Evolutionary conservation across 92 coral and sea anemone species (phyloP), one percentile per base, ranked within the genome.

Genomic region (Virgularia gustaviana): DNA sequence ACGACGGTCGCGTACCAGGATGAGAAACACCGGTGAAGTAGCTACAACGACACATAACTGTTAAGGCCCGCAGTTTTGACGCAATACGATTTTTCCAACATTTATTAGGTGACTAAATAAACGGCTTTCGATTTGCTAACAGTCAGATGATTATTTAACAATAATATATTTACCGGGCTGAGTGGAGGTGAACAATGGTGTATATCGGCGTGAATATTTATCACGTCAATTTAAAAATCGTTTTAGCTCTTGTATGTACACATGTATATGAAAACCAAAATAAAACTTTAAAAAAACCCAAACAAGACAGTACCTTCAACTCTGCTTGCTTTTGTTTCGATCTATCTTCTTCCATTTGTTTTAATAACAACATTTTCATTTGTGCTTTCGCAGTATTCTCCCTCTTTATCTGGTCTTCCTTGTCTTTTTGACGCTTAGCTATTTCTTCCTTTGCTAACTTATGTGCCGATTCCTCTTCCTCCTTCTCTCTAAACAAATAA

Each of bases 1-100:
- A 88, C 89, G 23, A 92, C 86, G n/a, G 85, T 89, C 42, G 97
- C 85, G 72, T 89, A 91, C 97, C 97, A 91, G 10, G 96, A 88
- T 19, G 97, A 91, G 81, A 91, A 91, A 45, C 81, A 68, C 57
- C 79, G 78, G 47, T 88, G 95, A 35, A 88, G 82, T 11, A 82
- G 42, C 97, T 91, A 73, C 7, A n/a, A n/a, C n/a, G n/a, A n/a
- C n/a, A n/a, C n/a, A n/a, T n/a, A n/a, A n/a, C n/a, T n/a, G n/a
- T n/a, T n/a, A n/a, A n/a, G n/a, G n/a, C n/a, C n/a, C n/a, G n/a
- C n/a, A n/a, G n/a, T n/a, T n/a, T n/a, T 19, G 28, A 45, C 52
- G 42, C 20, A 65, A 65, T 36, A 65, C 23, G 15, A 35, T 38
- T 29, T 28, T 3, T 35, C 36, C 20, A 28, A n/a, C n/a, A 62